Evolutionary conservation across 1,140 invertebrate species (phyloP), one percentile per base, ranked within the genome.

Genomic region (Drosophila seguyi): DNA sequence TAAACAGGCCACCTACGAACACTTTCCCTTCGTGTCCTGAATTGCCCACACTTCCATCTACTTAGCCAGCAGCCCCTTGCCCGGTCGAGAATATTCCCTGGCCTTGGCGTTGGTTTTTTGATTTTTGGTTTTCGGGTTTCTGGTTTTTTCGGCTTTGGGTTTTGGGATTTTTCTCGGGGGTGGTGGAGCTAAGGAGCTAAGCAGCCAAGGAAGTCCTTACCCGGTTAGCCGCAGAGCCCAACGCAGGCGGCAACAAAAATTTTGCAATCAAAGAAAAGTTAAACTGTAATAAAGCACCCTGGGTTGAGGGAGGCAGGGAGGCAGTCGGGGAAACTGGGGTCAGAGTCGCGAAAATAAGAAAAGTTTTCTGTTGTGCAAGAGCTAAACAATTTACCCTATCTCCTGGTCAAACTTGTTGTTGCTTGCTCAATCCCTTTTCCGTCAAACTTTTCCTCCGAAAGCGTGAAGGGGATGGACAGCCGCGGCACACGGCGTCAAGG

Each of bases 271-370:
- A 90, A 90, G 79, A 81, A 86, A 90, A 86, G 86, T 90, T 90
- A 91, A 91, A 90, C 90, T 91, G 82, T 91, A 91, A 90, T 91
- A 91, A 91, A 91, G 80, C 87, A 83, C 82, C 79, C 87, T 55
- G 60, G 79, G 58, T 74, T 47, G 41, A 48, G 34, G 45, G 6
- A 4, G 41, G 8, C 10, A 2, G 41, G 10, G 58, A 38, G 66
- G 16, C 39, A 22, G 52, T 39, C 36, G 47, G 38, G 36, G 31
- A n/a, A 52, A 45, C 34, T 25, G 44, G 22, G 60, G 66, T 74
- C 60, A 60, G 67, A 75, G 66, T 66, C 79, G 84, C 83, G 79
- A 82, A 86, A 78, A 83, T 86, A 82, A 72, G 79, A 75, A 86
- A 86, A 87, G 45, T 86, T 87, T 78, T 48, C 42, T 61, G 57